Conservation (phyloP, 2,797 vertebrate genomes). For the Iguana delicatissima region DNA sequence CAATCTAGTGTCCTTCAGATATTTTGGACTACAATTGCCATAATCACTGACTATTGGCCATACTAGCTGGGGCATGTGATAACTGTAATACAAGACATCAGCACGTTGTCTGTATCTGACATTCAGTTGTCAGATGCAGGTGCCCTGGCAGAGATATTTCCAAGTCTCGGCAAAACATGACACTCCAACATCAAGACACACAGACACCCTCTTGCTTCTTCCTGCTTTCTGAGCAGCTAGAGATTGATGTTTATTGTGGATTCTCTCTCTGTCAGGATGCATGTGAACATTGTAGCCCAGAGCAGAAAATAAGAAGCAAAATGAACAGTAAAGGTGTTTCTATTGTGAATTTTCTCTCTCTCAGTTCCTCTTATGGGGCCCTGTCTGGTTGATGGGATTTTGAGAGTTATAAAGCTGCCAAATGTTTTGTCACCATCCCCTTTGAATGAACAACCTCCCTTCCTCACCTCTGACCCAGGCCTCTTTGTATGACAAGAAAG, state of each 20-base stretch:
- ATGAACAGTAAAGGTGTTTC: background rate
- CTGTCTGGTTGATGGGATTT: background rate
- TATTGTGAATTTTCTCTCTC: background rate
- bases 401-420: background rate
- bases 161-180: background rate
- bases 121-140: background rate
- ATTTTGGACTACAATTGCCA: background rate
- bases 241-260: background rate
- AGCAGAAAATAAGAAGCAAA: background rate
- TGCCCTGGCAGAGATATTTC: background rate
- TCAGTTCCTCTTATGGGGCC: background rate
- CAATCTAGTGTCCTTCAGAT: background rate
- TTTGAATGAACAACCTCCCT: background rate
- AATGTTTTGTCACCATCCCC: background rate
- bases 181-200: background rate
- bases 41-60: background rate
- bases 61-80: background rate
- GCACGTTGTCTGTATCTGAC: too few relatives aligned
- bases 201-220: background rate
- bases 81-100: background rate
- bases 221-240: background rate
- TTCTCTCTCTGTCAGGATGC: background rate
- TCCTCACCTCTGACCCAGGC: background rate
- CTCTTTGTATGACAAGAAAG: slow-evolving; percentile 16
- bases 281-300: background rate